phyloP scores from a whole-genome alignment of 1,140 invertebrate genomes.

The Macrobrachium rosenbergii region DNA sequence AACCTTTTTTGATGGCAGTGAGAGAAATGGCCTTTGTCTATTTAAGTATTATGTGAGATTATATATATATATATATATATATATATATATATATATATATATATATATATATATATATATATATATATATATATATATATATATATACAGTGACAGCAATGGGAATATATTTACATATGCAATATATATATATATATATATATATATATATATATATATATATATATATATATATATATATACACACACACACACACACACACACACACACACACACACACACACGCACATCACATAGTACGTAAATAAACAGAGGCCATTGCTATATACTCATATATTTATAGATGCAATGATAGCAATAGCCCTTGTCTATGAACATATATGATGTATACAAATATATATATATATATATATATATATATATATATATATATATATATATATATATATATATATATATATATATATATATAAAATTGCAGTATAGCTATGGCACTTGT shows the following conservation, averaged over 20 bases:
- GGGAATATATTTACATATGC: neutral
- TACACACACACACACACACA: neutral
- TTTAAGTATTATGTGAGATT: neutral
- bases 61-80: neutral
- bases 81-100: neutral
- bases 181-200: conserved; percentile 20
- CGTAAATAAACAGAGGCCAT: too few species aligned
- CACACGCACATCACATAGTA: neutral
- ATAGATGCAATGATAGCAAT: too few species aligned
- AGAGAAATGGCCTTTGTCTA: neutral
- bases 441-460: too few species aligned
- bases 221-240: conserved; percentile 8
- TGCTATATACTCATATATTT: too few species aligned
- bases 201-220: conserved; percentile 21
- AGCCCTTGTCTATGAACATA: too few species aligned
- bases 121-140: neutral
- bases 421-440: too few species aligned
- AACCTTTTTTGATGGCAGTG: neutral
- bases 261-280: neutral
- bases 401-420: too few species aligned
- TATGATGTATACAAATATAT: too few species aligned
- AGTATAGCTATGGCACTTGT: too few species aligned
- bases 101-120: neutral
- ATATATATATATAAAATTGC: too few species aligned
- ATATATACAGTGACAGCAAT: neutral